Percentiles rank a stretch among this genome's conserved stretches.
phyloP scores from a whole-genome alignment of 2,888 invertebrate genomes.

The Agonopterix subpropinquella region DNA sequence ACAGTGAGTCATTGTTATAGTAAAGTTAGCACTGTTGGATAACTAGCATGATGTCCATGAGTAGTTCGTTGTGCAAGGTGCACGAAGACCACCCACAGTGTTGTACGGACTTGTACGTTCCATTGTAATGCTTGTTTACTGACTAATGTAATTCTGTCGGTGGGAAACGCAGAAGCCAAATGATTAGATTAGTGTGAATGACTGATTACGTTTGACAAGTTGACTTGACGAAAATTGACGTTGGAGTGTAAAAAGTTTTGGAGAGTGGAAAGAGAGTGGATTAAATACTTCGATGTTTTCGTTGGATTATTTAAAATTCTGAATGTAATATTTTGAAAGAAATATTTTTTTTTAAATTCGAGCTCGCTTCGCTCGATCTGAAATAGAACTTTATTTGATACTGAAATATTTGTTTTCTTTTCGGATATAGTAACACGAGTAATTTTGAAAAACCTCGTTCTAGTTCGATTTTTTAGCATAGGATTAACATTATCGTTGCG shows the following conservation, averaged over 20 bases:
- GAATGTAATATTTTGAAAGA: too few relatives aligned
- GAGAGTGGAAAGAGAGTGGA: not conserved
- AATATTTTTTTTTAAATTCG: too few relatives aligned
- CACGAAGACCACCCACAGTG: slow-evolving; percentile 21
- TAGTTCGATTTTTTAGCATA: too few relatives aligned
- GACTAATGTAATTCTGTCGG: slow-evolving; percentile 15
- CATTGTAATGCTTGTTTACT: slow-evolving; percentile 6
- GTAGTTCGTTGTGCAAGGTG: slow-evolving; percentile 48
- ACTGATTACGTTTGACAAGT: slow-evolving; percentile 45
- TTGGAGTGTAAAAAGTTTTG: not conserved
- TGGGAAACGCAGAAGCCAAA: slow-evolving; percentile 43
- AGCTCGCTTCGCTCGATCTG: too few relatives aligned
- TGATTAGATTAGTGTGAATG: slow-evolving; percentile 50
- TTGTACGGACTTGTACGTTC: slow-evolving; percentile 10
- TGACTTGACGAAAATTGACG: slow-evolving; percentile 12
- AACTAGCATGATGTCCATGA: slow-evolving; percentile 27
- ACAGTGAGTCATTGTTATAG: slow-evolving; percentile 7
- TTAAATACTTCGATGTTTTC: not conserved
- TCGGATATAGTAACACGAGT: too few relatives aligned
- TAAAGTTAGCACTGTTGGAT: slow-evolving; percentile 27
- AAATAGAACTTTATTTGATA: too few relatives aligned
- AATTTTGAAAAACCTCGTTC: too few relatives aligned
- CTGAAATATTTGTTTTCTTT: too few relatives aligned
- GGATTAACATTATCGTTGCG: too few relatives aligned
- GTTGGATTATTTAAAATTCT: too few relatives aligned